Base-by-base conservation (phyloP, 2,888 invertebrate genomes). In the Lasius platythorax region DNA sequence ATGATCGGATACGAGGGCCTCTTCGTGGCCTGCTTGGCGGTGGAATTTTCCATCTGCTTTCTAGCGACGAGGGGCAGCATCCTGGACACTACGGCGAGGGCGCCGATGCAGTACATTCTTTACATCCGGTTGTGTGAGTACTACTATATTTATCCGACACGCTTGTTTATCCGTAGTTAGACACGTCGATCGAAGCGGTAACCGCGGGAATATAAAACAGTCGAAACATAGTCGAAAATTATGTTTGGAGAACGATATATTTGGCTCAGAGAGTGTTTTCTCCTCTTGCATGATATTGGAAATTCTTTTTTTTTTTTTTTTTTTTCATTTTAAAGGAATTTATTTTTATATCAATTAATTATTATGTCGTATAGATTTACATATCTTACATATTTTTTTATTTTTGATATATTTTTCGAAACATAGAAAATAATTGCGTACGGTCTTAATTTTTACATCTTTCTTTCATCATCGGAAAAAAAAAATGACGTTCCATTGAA, bases 21-120 rank as follows among this genome's bases (percentile, higher is more conserved):
- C 86, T 95, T 97, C 87, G 95, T 95, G 40, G 94, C 95, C 90
- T 96, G 96, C 85, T 96, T 97, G 95, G 94, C 96, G 87, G 95
- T 97, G 90, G 98, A 98, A 95, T 95, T 96, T 86, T 96, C 96
- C 91, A 97, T 98, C 91, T 97, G 97, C 93, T 95, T 97, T 92
- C 96, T 98, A 87, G 97, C 98, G 87, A 96, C 97, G 95, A 96
- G 97, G 88, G 98, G 98, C 84, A 97, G 97, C 93, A 98, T 98
- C 91, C 96, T 98, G 91, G 97, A 98, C 93, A 97, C 97, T n/a
- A 96, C 96, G 63, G 97, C 97, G 15, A 96, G 98, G 83, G 96
- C 96, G 89, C 96, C 97, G 89, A 97, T 98, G 96, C 97, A 97
- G 95, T 97, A 97, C 94, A 96, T 98, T 91, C 96, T 98, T 91